Evolutionary conservation across 2,113 vertebrate genomes (phyloP), one percentile per base, ranked within the genome.

Genomic region (Castor canadensis): DNA sequence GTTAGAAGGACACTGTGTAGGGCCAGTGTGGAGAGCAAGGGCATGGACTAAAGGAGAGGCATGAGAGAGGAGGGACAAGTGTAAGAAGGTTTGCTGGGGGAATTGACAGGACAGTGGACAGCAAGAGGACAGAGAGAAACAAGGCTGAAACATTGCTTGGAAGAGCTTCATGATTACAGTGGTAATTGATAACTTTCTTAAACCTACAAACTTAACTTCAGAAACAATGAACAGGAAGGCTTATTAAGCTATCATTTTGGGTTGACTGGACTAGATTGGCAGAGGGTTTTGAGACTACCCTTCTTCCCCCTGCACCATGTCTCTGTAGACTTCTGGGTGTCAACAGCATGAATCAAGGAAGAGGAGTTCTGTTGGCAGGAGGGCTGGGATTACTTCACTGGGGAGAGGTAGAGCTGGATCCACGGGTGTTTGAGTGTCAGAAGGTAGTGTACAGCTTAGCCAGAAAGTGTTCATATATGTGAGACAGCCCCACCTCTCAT

Each of bases 341-440:
- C 24, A 40, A 60, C 13, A 24, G 5, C 32, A 10, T 7, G 52
- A 54, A 17, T 72, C 30, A 17, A 73, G n/a, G 32, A 40, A 40
- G 22, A 87, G 2, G 0, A n/a, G 17, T 47, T 43, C 12, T 54
- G 0, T 4, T 38, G 26, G 69, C 58, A 0, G 5, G 10, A 52
- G 43, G 64, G 30, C 56, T 52, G 28, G n/a, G n/a, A n/a, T n/a
- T n/a, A n/a, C 32, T 54, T 47, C 16, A 35, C 45, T 2, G 19
- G 1, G 11, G 4, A 19, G 9, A 80, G 64, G 11, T 8, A 2
- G 32, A 13, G 15, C 20, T 35, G 47, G 38, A 56, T 1, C 40
- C 3, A 0, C n/a, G n/a, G n/a, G n/a, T n/a, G n/a, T n/a, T n/a
- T 15, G 60, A 72, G 45, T 30, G 5, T 76, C 58, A 66, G 69